Conservation (phyloP, 2,888 invertebrate species). For the Acleris emargana region DNA sequence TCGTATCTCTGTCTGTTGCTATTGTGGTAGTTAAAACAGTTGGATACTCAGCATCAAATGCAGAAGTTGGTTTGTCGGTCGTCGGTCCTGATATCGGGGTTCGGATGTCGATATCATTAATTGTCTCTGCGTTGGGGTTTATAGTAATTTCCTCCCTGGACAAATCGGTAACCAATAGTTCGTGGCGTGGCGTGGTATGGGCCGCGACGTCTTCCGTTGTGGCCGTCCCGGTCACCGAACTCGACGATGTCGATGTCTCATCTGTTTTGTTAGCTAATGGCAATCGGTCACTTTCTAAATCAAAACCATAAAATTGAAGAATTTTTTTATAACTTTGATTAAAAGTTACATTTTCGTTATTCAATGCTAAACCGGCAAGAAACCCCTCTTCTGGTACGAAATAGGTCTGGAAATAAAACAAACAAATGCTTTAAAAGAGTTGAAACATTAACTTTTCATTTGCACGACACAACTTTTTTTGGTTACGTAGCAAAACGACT, state of each 20-base stretch:
- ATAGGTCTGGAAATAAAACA: slow-evolving; percentile 86
- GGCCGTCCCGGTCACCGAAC: slow-evolving; percentile 39
- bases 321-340: slow-evolving; percentile 89
- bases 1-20: slow-evolving; percentile 35
- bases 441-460: no score
- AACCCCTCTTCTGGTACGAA: slow-evolving; percentile 93
- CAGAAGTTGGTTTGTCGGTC: slow-evolving; percentile 50
- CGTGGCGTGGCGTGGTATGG: slow-evolving; percentile 47
- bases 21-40: slow-evolving; percentile 35
- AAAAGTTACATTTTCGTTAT: slow-evolving; percentile 90
- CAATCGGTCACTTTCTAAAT: slow-evolving; percentile 82
- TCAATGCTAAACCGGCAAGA: slow-evolving; percentile 90
- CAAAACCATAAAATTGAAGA: slow-evolving; percentile 91
- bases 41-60: slow-evolving; percentile 58
- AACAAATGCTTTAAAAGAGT: neutral
- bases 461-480: no score
- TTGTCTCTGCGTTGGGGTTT: slow-evolving; percentile 62
- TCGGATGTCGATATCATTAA: slow-evolving; percentile 54
- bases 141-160: slow-evolving; percentile 60
- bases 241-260: slow-evolving; percentile 44
- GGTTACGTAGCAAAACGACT: no score
- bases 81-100: slow-evolving; percentile 49
- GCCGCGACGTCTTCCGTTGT: slow-evolving; percentile 41
- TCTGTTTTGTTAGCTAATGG: slow-evolving; percentile 55
- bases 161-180: slow-evolving; percentile 49